Base-by-base conservation (phyloP, 2,113 vertebrate species). In the Alaudala cheleensis region DNA sequence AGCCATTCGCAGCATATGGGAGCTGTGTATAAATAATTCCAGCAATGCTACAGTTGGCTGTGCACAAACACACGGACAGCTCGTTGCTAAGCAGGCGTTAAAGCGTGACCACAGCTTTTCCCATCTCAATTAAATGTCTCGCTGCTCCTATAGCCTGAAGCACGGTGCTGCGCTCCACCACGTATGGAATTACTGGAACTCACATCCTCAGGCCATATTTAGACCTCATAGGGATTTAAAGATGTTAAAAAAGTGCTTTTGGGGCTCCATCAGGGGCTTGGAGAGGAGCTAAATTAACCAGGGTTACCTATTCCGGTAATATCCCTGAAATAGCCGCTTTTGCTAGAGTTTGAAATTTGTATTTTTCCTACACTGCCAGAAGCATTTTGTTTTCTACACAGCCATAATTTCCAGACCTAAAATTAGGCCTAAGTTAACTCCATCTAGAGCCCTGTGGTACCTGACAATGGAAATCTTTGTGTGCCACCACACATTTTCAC, bases 381-480 rank as follows among this genome's bases (percentile, higher is more conserved):
- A 92, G 78, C 74, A 80, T 70, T 79, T 96, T 90, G 84, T 79
- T 92, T 91, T 96, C 81, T 70, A 54, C 77, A 56, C 3, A 81
- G 83, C 95, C 87, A 60, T 88, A 80, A 93, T 91, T 85, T 86
- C 90, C 85, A 72, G 80, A 86, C 73, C 90, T 94, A 95, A 93
- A 79, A 90, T 88, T 94, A 94, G 96, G 64, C 77, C 72, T 21
- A 85, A 93, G 90, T 89, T 92, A 93, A 92, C 81, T 93, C 91
- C 92, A 86, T 91, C 72, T 20, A 50, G 64, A 90, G 82, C 71
- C 28, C 49, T 67, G 67, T 71, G 57, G 93, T 62, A 91, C 91
- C 95, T 64, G 54, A 98, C 94, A 97, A 97, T 97, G 89, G 94
- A 61, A 92, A 92, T n/a, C 95, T 97, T 88, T 98, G 94, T 97